phyloP scores from a whole-genome alignment of 1,140 invertebrate genomes.

The Pygmarrhopalites habei region DNA sequence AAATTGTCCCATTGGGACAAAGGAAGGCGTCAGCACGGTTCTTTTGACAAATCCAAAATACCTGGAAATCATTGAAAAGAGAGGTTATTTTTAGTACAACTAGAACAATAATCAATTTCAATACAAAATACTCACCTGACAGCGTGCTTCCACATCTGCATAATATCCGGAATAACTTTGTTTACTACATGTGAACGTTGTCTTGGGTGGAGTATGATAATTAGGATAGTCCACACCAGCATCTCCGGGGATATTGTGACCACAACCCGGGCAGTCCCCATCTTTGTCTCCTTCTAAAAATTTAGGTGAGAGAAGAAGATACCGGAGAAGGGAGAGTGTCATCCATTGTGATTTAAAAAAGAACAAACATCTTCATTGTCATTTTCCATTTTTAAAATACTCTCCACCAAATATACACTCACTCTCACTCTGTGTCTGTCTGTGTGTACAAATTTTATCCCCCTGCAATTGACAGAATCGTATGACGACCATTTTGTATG shows the following conservation, averaged over 20 bases:
- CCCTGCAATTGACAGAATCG: too few relatives aligned
- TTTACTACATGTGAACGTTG: conserved; percentile 45
- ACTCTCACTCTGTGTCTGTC: too few relatives aligned
- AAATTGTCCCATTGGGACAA: conserved; percentile 53
- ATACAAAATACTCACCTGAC: conserved; percentile 45
- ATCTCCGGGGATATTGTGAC: conserved; percentile 42
- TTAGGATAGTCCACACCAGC: conserved; percentile 48
- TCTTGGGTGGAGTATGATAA: conserved; percentile 44
- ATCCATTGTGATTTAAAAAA: neutral
- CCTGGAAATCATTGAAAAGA: conserved; percentile 42
- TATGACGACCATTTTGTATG: too few relatives aligned
- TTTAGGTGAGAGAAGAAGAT: neutral
- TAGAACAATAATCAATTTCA: neutral
- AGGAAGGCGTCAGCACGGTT: conserved; percentile 50
- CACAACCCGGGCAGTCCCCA: conserved; percentile 23
- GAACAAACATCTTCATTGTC: neutral
- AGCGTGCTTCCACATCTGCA: conserved; percentile 46
- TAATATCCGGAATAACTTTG: conserved; percentile 48
- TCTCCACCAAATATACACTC: too few relatives aligned
- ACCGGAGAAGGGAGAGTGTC: too few relatives aligned
- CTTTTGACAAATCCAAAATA: conserved; percentile 53
- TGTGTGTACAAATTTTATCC: too few relatives aligned
- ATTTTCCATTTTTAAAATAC: neutral
- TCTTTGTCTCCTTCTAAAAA: conserved; percentile 20
- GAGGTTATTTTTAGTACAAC: too few relatives aligned